Evolutionary conservation across 2,888 invertebrate genomes (phyloP).

Genomic region (Xestia ashworthii): DNA sequence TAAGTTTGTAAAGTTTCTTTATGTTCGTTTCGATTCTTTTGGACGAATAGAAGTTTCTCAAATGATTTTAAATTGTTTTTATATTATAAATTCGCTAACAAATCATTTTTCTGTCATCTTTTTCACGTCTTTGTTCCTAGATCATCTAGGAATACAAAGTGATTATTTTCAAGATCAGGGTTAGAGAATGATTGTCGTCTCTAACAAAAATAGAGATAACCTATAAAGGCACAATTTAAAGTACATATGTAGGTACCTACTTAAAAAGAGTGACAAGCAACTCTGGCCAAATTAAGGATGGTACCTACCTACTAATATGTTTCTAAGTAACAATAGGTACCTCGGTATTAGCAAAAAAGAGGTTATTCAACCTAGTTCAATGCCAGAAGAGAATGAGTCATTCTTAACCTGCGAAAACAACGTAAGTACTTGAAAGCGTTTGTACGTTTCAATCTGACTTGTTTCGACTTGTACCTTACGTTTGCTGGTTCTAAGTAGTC

Average conservation of each 20-base stretch:
- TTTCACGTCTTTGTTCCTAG: not conserved
- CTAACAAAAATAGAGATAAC: slow-evolving; percentile 1
- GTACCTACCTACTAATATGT: not conserved
- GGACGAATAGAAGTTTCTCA: not conserved
- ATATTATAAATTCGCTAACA: not conserved
- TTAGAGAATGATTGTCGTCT: not conserved
- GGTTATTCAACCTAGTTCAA: slow-evolving; percentile 70
- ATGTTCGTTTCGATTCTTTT: not conserved
- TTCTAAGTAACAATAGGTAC: slow-evolving; percentile 35
- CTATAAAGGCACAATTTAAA: too few relatives aligned
- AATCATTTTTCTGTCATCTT: not conserved
- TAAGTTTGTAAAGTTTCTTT: not conserved
- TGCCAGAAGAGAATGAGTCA: slow-evolving; percentile 66
- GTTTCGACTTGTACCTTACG: slow-evolving; percentile 18
- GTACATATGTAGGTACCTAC: not conserved
- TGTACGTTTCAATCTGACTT: slow-evolving; percentile 26
- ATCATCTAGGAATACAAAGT: slow-evolving; percentile 5
- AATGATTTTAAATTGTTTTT: not conserved
- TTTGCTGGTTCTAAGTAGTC: slow-evolving; percentile 25
- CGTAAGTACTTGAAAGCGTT: slow-evolving; percentile 8
- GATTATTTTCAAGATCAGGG: slow-evolving; percentile 9
- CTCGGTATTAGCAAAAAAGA: slow-evolving; percentile 35
- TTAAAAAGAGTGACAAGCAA: slow-evolving; percentile 10
- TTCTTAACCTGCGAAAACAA: slow-evolving; percentile 51
- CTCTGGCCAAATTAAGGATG: not conserved